Evolutionary conservation across 2,888 invertebrate genomes (phyloP).

Genomic region (Leptopilina myrica): DNA sequence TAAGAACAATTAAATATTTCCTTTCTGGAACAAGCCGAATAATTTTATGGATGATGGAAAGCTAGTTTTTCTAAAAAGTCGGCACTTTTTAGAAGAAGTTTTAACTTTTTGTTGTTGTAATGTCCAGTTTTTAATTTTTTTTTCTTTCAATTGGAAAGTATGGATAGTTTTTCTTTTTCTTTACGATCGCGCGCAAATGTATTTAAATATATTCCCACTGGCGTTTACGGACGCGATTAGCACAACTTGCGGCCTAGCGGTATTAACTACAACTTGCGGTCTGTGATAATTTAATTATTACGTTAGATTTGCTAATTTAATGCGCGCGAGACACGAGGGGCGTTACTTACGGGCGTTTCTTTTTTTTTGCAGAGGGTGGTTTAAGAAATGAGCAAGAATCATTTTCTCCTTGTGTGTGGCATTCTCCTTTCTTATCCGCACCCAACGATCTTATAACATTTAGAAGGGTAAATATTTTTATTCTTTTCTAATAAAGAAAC

Average conservation of each 20-base stretch:
- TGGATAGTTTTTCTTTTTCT: not conserved
- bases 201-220: conserved; percentile 70
- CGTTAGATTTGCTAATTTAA: conserved; percentile 73
- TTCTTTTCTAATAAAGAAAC: too few relatives aligned
- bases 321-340: conserved; percentile 55
- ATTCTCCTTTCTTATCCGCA: not conserved
- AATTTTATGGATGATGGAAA: too few relatives aligned
- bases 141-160: conserved; percentile 7
- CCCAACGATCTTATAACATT: not conserved
- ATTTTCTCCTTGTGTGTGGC: conserved; percentile 24
- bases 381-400: conserved; percentile 53
- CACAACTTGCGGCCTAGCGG: conserved; percentile 54
- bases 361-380: conserved; percentile 59
- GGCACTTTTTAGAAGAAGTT: too few relatives aligned
- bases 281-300: conserved; percentile 73
- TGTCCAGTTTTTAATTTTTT: not conserved
- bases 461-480: not conserved
- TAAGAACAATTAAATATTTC: too few relatives aligned
- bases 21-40: too few relatives aligned
- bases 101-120: too few relatives aligned
- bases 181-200: not conserved
- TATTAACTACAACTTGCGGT: conserved; percentile 12
- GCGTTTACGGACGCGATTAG: conserved; percentile 67
- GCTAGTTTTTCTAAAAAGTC: too few relatives aligned
- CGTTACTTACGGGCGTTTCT: conserved; percentile 52